Evolutionary conservation across 2,113 vertebrate genomes (phyloP).

Genomic region (Micronycteris hirsuta): DNA sequence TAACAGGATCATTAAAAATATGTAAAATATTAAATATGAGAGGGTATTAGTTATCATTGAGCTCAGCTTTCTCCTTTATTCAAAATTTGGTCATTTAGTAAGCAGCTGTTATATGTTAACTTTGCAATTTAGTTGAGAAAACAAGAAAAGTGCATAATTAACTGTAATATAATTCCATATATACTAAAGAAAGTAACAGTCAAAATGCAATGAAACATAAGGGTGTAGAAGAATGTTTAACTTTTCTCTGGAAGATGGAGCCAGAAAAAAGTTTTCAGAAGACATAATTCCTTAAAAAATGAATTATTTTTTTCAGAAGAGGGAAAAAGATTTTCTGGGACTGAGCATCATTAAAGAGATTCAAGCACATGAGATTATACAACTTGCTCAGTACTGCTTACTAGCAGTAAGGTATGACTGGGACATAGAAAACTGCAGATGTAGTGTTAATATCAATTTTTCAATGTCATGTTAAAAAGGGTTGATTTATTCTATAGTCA

Average conservation of each 20-base stretch:
- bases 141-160: not conserved
- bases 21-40: conserved; percentile 27
- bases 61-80: conserved; percentile 5
- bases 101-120: not conserved
- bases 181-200: not conserved
- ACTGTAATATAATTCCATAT: not conserved
- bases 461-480: not conserved
- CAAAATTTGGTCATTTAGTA: conserved; percentile 27
- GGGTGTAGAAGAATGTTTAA: not conserved
- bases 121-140: not conserved
- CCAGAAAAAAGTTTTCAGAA: not conserved
- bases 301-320: not conserved
- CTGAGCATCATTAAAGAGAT: not conserved
- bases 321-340: not conserved
- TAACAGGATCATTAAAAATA: conserved; percentile 24
- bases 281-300: not conserved
- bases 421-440: not conserved
- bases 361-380: not conserved
- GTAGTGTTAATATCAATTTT: not conserved
- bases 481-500: not conserved
- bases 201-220: not conserved
- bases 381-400: not conserved
- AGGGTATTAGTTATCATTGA: not conserved
- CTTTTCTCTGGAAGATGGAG: not conserved
- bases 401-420: not conserved